Evolutionary conservation across 2,888 invertebrate genomes (phyloP).

Genomic region (Apodemia zela): DNA sequence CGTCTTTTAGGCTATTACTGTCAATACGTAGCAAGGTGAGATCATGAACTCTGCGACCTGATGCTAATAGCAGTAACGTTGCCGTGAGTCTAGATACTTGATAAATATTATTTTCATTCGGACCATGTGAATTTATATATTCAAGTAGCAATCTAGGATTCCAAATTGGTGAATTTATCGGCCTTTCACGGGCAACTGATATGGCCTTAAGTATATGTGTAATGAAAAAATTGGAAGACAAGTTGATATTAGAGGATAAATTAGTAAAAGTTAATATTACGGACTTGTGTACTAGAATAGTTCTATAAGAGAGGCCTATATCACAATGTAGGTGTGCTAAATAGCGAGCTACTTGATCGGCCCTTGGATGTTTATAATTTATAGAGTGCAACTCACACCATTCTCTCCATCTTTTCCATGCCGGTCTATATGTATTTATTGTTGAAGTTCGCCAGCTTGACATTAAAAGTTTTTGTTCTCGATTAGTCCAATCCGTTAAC

Average conservation of each 20-base stretch:
- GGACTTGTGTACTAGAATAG: constrained; percentile 25
- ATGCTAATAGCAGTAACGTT: constrained; percentile 21
- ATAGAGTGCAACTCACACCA: constrained; percentile 22
- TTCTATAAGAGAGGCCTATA: constrained; percentile 19
- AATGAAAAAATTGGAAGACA: constrained; percentile 25
- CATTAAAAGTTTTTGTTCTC: constrained; percentile 27
- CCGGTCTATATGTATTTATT: constrained; percentile 27
- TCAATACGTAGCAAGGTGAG: constrained; percentile 22
- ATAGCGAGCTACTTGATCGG: constrained; percentile 26
- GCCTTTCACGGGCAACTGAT: constrained; percentile 17
- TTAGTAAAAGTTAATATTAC: constrained; percentile 25
- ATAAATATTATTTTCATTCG: constrained; percentile 22
- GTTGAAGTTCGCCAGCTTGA: constrained; percentile 33
- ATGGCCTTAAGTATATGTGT: constrained; percentile 27
- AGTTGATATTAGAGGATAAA: constrained; percentile 16
- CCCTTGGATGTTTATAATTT: constrained; percentile 21
- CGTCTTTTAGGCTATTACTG: constrained; percentile 15
- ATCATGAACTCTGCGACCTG: constrained; percentile 22
- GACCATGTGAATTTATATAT: constrained; percentile 14
- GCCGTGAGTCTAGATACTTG: constrained; percentile 22
- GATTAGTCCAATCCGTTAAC: constrained; percentile 25
- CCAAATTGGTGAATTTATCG: constrained; percentile 25
- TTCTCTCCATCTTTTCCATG: constrained; percentile 25
- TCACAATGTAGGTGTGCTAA: constrained; percentile 27
- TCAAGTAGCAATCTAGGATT: constrained; percentile 20